Base-by-base conservation (phyloP, 2,797 vertebrate species). In the Labroides dimidiatus region DNA sequence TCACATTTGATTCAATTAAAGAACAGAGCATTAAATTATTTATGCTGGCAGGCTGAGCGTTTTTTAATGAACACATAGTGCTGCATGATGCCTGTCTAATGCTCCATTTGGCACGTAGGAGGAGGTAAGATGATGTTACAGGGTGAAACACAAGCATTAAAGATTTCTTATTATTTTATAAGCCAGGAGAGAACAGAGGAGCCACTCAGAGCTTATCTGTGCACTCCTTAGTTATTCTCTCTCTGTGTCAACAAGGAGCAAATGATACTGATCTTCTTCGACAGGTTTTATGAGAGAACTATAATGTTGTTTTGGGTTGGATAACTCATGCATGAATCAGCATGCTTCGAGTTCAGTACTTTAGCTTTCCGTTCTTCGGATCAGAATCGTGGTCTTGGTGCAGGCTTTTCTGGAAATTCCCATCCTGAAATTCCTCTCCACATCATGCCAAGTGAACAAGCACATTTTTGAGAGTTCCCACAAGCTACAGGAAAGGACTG, bases 21-120 rank as follows among this genome's bases (percentile, higher is more conserved):
- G 76, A 74, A 71, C 33, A 70, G 41, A 64, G 65, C 47, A 61
- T 62, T 84, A 33, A 78, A 77, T 77, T 64, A 88, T 81, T 69
- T 50, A 74, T 66, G 52, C 44, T 77, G 81, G 76, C 75, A 67
- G 50, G 21, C 27, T 58, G 4, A 41, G 61, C 0, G 30, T 42
- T 55, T 75, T 75, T 67, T 63, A 72, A 78, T 71, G 71, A 80
- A 72, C 65, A 70, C 70, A 52, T 47, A 62, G 63, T 49, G 58
- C 55, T 63, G 72, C 69, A 57, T 60, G 62, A 71, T 65, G 75
- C 60, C 62, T 56, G 20, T 71, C 55, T 78, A 67, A 80, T 80
- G 71, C 73, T 77, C 60, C 59, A 54, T 85, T 83, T 80, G 63
- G 75, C 72, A 65, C 36, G 6, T 47, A 66, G 55, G 56, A 80